Base-by-base conservation (phyloP, 1,140 invertebrate genomes). In the Meloidogyne floridensis region DNA sequence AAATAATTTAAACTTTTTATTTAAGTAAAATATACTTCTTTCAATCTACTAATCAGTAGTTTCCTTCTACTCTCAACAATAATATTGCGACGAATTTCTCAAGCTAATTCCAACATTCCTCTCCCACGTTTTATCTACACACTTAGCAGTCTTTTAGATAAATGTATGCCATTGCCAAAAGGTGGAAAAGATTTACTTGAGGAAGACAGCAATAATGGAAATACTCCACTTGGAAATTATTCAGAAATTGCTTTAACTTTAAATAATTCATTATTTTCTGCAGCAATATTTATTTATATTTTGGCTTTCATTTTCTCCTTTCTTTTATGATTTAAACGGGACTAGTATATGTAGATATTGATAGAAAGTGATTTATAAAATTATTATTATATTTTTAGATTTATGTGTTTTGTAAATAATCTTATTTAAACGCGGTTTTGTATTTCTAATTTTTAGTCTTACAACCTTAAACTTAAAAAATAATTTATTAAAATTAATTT, bases 21-120 rank as follows among this genome's bases (percentile, higher is more conserved):
- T 90, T 84, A 69, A 89, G 88, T 89, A 56, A 84, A 84, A 85
- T 89, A 80, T 77, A 86, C 87, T 42, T 84, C 82, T 5, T 89
- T 89, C 84, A 89, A 89, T 75, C 72, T 89, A 71, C 43, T 81
- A 13, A 77, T 80, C 74, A 89, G 89, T 2, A 87, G 73, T 3
- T 75, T 90, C 53, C 80, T 89, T 10, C 88, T 89, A 78, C 43
- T 89, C 9, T 54, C 77, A 13, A 86, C 80, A n/a, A 75, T 89
- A 7, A 74, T 86, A 3, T 81, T 89, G 4, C 81, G 88, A 32
- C 71, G 81, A 72, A 70, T 90, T 15, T 81, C 87, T 15, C 80
- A 84, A 42, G 82, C 87, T 10, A 83, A 80, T 18, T 81, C 82
- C n/a, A 84, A 86, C 18, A 86, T 89, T 80, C 88, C 88, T 77